Base-by-base conservation (phyloP, 2,888 invertebrate species). In the Orgyia antiqua region DNA sequence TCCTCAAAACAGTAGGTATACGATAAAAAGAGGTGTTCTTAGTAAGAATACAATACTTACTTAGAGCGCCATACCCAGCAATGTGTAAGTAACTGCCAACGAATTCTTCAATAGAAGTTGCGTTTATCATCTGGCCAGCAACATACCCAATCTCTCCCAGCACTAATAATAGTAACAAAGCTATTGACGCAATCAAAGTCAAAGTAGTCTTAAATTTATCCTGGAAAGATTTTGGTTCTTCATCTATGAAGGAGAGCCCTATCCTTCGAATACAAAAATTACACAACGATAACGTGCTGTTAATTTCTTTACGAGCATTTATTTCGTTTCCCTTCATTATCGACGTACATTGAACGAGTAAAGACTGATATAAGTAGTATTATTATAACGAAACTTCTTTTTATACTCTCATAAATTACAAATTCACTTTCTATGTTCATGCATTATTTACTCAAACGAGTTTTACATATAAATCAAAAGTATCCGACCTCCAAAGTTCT, bases 1-100 rank as follows among this genome's bases (percentile, higher is more conserved):
- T n/a, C n/a, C n/a, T n/a, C n/a, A n/a, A n/a, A n/a, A n/a, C n/a
- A n/a, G n/a, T n/a, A n/a, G n/a, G n/a, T n/a, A n/a, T n/a, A n/a
- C n/a, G n/a, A n/a, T n/a, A n/a, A n/a, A n/a, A n/a, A n/a, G n/a
- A n/a, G n/a, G n/a, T n/a, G n/a, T n/a, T n/a, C n/a, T n/a, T n/a
- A n/a, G n/a, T n/a, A n/a, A n/a, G n/a, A n/a, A n/a, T n/a, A n/a
- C n/a, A n/a, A n/a, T n/a, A 67, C 69, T 68, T 43, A 79, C 79
- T 75, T 67, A 77, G 70, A 5, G 58, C 58, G 27, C 68, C 79
- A 26, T 79, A 79, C 11, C 77, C 78, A 13, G 70, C 66, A 32
- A 76, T 69, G 36, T 79, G 78, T 37, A 79, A 51, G 31, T 59
- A 57, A 24, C 71, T 62, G 2, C 67, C 61, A 9, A 77, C 59